Percentiles rank a stretch among this genome's conserved stretches.
Evolutionary conservation across 1,140 invertebrate species (phyloP).

Genomic region (Gonatopus flavifemur): DNA sequence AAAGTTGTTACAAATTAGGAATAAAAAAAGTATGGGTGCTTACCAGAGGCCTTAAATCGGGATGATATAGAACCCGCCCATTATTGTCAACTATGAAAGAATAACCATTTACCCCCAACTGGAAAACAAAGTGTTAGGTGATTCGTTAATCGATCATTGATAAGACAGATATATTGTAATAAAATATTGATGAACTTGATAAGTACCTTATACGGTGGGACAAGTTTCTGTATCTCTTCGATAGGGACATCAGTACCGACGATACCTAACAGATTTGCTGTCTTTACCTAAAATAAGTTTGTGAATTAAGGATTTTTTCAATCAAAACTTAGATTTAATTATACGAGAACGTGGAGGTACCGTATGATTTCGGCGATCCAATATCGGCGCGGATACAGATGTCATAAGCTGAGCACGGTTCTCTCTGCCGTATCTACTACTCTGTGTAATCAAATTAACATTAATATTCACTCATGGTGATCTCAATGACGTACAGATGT

Average conservation of each 20-base stretch:
- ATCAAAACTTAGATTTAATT: background rate
- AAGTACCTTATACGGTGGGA: constrained; percentile 87
- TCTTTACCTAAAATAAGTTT: constrained; percentile 65
- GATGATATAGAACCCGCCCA: constrained; percentile 95
- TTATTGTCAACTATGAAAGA: constrained; percentile 97
- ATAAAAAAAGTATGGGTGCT: too few relatives aligned
- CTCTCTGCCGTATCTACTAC: constrained; percentile 68
- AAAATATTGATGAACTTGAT: background rate
- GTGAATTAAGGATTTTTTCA: background rate
- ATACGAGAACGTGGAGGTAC: constrained; percentile 61
- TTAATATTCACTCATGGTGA: background rate
- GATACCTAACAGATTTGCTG: constrained; percentile 88
- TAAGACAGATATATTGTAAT: background rate
- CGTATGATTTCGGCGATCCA: constrained; percentile 87
- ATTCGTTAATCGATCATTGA: background rate
- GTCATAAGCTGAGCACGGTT: constrained; percentile 80
- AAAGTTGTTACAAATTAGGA: constrained; percentile 5
- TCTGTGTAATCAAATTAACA: constrained; percentile 53
- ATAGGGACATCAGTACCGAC: constrained; percentile 93
- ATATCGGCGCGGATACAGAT: constrained; percentile 88
- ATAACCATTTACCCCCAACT: constrained; percentile 95
- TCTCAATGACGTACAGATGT: too few relatives aligned
- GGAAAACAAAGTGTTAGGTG: constrained; percentile 38
- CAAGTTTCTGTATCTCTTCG: constrained; percentile 87
- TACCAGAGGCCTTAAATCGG: constrained; percentile 91